Evolutionary conservation across 2,113 vertebrate genomes (phyloP), one percentile per base, ranked within the genome.

Genomic region (Notechis scutatus): DNA sequence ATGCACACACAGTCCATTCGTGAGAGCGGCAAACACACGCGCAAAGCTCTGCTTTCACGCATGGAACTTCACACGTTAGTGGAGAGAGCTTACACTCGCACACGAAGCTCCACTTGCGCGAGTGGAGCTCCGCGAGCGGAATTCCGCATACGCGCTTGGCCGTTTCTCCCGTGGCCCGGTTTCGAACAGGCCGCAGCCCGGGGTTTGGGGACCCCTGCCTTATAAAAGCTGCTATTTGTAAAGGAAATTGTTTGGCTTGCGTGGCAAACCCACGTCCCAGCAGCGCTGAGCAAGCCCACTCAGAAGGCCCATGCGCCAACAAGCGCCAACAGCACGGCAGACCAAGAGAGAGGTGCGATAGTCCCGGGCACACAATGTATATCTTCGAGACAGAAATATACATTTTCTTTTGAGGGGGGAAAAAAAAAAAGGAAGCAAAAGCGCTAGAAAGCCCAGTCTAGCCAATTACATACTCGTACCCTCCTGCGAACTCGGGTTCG

Each of bases 401-500:
- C 96, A 94, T 93, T 92, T 88, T 18, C 23, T 55, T 96, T 93
- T 47, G 95, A 5, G 61, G 23, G 21, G 21, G 23, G 2, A 0
- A 24, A 24, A 59, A 59, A 59, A 24, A 69, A 97, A 96, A 97
- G 97, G 97, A 96, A 96, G 96, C 96, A 96, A 98, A 98, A 98
- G 95, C 92, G 97, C 96, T 97, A 98, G 96, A 97, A 96, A 97
- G 97, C 98, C 98, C 97, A 98, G 96, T 98, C 98, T 98, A 98
- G 98, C 98, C 96, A 98, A 98, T 97, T 98, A 98, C 97, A 98
- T 98, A 99, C 99, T 99, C 99, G 92, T 99, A 99, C 96, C 98
- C 99, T 97, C 99, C 99, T 96, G 98, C 98, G 93, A 99, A 99
- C 98, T 99, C 99, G 5, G 99, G 99, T 95, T 99, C 99, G 2